These are phyloP conservation scores for Mimachlamys varia DNA, from an alignment of 2,888 invertebrate genomes.

Conservation along the genomic window DNA sequence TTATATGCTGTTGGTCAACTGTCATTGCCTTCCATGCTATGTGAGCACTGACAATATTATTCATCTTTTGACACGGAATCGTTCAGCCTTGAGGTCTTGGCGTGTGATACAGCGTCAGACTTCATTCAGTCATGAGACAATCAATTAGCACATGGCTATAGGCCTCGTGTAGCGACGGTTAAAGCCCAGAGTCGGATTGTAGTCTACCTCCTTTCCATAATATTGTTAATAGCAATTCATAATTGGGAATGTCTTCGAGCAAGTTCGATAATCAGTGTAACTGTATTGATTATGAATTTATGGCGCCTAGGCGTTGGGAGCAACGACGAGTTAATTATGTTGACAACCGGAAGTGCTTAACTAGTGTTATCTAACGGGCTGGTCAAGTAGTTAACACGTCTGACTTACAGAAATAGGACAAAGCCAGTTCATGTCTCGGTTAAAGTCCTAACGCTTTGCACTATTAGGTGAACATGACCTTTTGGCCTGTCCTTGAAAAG, in stretches of 20 bases:
- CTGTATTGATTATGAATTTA: not conserved
- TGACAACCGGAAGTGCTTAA: not conserved
- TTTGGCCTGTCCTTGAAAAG: too few relatives aligned
- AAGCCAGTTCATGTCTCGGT: not conserved
- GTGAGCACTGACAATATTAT: too few relatives aligned
- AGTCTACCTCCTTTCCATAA: not conserved
- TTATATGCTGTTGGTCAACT: too few relatives aligned
- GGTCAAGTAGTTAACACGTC: not conserved
- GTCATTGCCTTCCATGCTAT: too few relatives aligned
- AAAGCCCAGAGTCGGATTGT: not conserved
- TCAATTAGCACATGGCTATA: not conserved
- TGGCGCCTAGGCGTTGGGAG: not conserved
- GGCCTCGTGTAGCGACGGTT: not conserved
- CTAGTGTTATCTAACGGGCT: not conserved
- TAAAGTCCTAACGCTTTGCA: not conserved
- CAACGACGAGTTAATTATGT: not conserved
- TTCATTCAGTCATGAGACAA: not conserved
- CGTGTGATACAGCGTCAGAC: not conserved
- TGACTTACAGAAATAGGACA: not conserved
- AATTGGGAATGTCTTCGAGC: not conserved
- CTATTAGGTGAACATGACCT: not conserved
- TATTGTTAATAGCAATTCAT: conserved; percentile 8
- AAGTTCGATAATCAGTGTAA: not conserved
- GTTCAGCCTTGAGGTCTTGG: not conserved
- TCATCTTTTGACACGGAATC: not conserved